Evolutionary conservation across 1,140 invertebrate genomes (phyloP), one percentile per base, ranked within the genome.

Genomic region (Ectropis grisescens): DNA sequence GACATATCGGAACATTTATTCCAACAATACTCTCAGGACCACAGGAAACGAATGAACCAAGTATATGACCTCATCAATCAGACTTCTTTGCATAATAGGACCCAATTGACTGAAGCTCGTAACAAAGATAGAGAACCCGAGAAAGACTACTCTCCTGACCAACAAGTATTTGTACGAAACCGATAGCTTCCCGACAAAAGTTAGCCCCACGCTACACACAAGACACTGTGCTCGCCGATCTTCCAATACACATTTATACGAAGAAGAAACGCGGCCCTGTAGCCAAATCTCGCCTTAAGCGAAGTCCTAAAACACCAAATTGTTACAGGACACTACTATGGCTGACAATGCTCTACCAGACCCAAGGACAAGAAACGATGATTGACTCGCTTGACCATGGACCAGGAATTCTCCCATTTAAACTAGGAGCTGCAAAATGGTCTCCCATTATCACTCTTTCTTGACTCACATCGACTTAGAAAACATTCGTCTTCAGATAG

Each of bases 231-330:
- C 11, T 43, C 30, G 33, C 33, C 1, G 33, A 48, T 16, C 11
- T 48, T 15, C 41, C 47, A 0, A 49, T 44, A 8, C 46, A 48
- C 19, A 48, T 48, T n/a, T 42, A 43, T 28, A 42, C 39, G 0
- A 31, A 23, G 22, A 40, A 41, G 11, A 50, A 45, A 36, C n/a
- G 16, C 2, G 41, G 32, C 7, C 47, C 41, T 10, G 31, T 45
- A 1, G 40, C 47, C 8, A 51, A 51, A 28, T 39, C 32, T 1
- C 27, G 42, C 8, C 13, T 51, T 4, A 51, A 51, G 29, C 16
- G 42, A 15, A 27, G 26, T 8, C 41, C 39, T 46, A 51, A 51
- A 15, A 27, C 2, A 8, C 8, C 38, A n/a, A 19, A 29, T 50
- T 50, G 41, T 38, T 45, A 23, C 41, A 45, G 41, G 38, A 31